A percentile compares a stretch with the other conserved stretches of the same genome.
phyloP scores from a whole-genome alignment of 2,113 vertebrate genomes.

The Pithys albifrons region DNA sequence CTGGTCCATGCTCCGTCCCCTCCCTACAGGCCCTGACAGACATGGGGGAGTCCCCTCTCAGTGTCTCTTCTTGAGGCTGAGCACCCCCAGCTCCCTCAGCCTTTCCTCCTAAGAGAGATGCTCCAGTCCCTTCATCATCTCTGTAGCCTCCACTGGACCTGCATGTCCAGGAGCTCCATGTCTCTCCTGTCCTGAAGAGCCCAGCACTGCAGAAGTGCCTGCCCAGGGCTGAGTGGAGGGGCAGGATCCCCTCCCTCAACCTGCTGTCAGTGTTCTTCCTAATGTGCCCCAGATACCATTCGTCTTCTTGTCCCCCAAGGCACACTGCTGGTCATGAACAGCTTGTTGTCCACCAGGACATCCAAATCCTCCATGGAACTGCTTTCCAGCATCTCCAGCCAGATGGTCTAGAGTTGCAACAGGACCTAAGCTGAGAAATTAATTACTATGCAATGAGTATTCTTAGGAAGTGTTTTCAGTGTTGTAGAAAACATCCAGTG shows the following conservation, averaged over 20 bases:
- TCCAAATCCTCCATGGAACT: not conserved
- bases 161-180: not conserved
- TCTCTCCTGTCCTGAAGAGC: not conserved
- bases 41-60: not conserved
- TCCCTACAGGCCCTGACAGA: not conserved
- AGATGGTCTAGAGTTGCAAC: not conserved
- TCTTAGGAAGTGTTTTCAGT: not conserved
- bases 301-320: not conserved
- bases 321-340: not conserved
- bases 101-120: not conserved
- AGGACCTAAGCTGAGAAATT: not conserved
- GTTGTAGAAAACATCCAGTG: not conserved
- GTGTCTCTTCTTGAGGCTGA: not conserved
- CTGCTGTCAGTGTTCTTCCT: not conserved
- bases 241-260: not conserved
- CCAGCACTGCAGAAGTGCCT: not conserved
- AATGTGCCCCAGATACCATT: not conserved
- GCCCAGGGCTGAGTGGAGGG: not conserved
- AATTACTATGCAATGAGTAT: not conserved
- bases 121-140: not conserved
- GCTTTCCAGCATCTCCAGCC: not conserved
- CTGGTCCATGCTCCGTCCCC: not conserved
- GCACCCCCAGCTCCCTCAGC: not conserved
- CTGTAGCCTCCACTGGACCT: too few relatives aligned
- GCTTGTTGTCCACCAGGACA: not conserved